Evolutionary conservation across 2,888 invertebrate genomes (phyloP), one percentile per base, ranked within the genome.

Genomic region (Apamea sordens): DNA sequence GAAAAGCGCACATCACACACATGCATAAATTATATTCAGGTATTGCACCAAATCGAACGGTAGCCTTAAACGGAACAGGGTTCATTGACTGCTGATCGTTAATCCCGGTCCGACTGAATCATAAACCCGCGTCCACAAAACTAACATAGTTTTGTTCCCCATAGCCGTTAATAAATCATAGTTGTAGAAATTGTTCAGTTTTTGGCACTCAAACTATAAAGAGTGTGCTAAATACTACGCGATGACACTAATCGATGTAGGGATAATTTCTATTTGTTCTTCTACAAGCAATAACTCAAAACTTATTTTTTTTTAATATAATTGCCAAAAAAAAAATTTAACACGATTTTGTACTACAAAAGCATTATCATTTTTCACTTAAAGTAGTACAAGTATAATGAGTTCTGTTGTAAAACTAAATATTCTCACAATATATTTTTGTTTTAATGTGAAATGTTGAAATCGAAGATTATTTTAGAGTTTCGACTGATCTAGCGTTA

Each of bases 31-130:
- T 76, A 82, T 82, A 76, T 77, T 61, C 82, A 85, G 89, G 85
- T 88, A 88, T 69, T 83, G 73, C 73, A 80, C 77, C 80, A 86
- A 82, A 79, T 74, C 73, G 84, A 85, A 87, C 77, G 82, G 85
- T 86, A 85, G 83, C 90, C 89, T 82, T 90, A 90, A 92, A 91
- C 88, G 88, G 89, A 89, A 24, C 89, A 84, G 84, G 80, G 92
- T 88, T 90, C 91, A 88, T 84, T 91, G 92, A 90, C 92, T 89
- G 73, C 76, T 81, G 80, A 85, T 89, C 84, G 87, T 87, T 88
- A 86, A 89, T 87, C 78, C 82, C 87, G 76, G 83, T 86, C 71
- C 47, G 59, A 75, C 83, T 75, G 79, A 72, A 65, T 41, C 76
- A 73, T 90, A 86, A 88, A 83, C 85, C 73, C 50, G 75, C 73